phyloP scores from a whole-genome alignment of 1,140 invertebrate genomes.

The Aphelinus certus region DNA sequence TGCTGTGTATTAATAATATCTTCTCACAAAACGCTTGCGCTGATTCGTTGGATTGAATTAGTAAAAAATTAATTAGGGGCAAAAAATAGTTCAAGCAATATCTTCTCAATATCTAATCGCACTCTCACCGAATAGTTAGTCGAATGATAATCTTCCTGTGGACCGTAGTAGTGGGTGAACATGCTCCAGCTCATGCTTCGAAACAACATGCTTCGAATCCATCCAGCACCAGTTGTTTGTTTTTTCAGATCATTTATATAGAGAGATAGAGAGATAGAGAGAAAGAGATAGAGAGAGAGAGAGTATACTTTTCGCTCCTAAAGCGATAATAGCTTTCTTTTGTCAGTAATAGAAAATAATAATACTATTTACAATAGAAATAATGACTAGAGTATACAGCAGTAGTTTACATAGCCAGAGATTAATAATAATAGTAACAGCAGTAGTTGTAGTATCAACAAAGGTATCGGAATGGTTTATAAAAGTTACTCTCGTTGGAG shows the following conservation, averaged over 20 bases:
- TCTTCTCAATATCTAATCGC: neutral
- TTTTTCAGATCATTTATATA: slow-evolving; percentile 31
- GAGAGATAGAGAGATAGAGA: no score
- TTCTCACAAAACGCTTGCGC: no score
- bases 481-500: slow-evolving; percentile 11
- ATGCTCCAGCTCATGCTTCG: slow-evolving; percentile 37
- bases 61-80: slow-evolving; percentile 29
- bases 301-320: no score
- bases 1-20: no score
- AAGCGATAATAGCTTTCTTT: neutral
- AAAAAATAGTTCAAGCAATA: slow-evolving; percentile 19
- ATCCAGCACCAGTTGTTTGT: slow-evolving; percentile 28
- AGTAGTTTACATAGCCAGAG: slow-evolving; percentile 14
- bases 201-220: slow-evolving; percentile 37
- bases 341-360: slow-evolving; percentile 28
- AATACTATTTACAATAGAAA: slow-evolving; percentile 30
- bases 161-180: slow-evolving; percentile 22
- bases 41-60: no score
- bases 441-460: slow-evolving; percentile 29
- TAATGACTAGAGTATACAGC: slow-evolving; percentile 3
- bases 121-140: slow-evolving; percentile 39
- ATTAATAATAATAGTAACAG: slow-evolving; percentile 23
- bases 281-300: no score
- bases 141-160: slow-evolving; percentile 19
- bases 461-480: neutral